Conservation (phyloP, 2,888 invertebrate species). For the Taphrorychus bicolor region DNA sequence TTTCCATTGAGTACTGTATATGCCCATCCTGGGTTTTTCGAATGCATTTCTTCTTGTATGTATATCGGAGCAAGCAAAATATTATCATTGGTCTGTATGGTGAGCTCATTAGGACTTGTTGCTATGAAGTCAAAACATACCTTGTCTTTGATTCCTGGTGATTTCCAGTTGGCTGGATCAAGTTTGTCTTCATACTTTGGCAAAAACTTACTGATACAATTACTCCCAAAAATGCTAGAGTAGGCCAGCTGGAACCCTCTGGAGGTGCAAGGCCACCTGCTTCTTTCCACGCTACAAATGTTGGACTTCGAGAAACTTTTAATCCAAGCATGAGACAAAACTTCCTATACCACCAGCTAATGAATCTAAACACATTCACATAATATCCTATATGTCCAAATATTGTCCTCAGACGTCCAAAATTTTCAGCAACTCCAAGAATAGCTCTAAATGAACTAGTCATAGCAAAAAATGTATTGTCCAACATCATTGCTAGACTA, state of each 20-base stretch:
- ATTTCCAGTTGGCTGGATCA: conserved; percentile 74
- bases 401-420: conserved; percentile 81
- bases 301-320: conserved; percentile 55
- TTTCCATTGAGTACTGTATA: conserved; percentile 67
- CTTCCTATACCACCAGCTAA: conserved; percentile 82
- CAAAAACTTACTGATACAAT: conserved; percentile 83
- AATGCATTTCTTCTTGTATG: conserved; percentile 71
- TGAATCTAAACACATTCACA: conserved; percentile 79
- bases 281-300: conserved; percentile 55
- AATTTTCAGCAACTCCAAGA: conserved; percentile 94
- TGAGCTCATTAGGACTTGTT: conserved; percentile 76
- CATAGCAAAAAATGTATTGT: conserved; percentile 94
- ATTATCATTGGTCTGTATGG: conserved; percentile 77
- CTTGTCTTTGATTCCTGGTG: conserved; percentile 68
- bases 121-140: conserved; percentile 80
- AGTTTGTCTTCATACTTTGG: conserved; percentile 66
- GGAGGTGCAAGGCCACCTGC: conserved; percentile 47
- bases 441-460: conserved; percentile 93
- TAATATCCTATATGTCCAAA: conserved; percentile 89
- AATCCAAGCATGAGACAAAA: conserved; percentile 74
- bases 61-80: conserved; percentile 84
- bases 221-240: conserved; percentile 86
- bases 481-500: conserved; percentile 95
- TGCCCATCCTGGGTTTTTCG: conserved; percentile 74
- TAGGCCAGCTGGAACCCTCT: conserved; percentile 78